Base-by-base conservation (phyloP, 2,113 vertebrate genomes). In the Xiphias gladius region DNA sequence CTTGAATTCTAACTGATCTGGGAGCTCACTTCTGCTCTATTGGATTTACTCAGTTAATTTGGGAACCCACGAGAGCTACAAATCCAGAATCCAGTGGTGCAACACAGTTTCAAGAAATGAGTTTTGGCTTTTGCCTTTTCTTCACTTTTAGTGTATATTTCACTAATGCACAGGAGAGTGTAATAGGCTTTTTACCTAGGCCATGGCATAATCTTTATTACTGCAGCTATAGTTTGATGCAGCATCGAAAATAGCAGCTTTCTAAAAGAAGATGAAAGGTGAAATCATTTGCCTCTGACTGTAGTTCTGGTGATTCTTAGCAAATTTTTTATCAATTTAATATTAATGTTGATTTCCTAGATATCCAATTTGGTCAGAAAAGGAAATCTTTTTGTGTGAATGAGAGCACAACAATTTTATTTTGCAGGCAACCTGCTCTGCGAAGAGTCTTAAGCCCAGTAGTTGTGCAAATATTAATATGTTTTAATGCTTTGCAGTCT, bases 111-210 rank as follows among this genome's bases (percentile, higher is more conserved):
- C 19, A 75, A 68, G 55, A 85, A 88, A 88, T 82, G 8, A 85
- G 66, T 85, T 82, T 85, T 72, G 68, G 52, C 63, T 76, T 68
- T 41, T 20, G 68, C 32, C 52, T 67, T 76, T 80, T 59, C 24
- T 64, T 65, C 30, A 11, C 7, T 65, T 72, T 85, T 81, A 77
- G 57, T 88, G 57, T 80, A 54, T 82, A 83, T 83, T 85, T 83
- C 48, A 80, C 72, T 83, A 89, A 92, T 86, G 66, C 76, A 84
- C 80, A 80, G 59, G 69, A 41, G 28, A 73, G 68, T 64, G 50
- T 73, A 78, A 86, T 65, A 73, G 78, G 72, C 75, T 67, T 86
- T 78, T 62, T 30, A 37, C 68, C 67, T 48, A 26, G 74, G 26
- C 59, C 41, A 32, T 28, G 61, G 43, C 6, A 74, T 83, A 71